These are phyloP conservation scores for Ctenopoma kingsleyae DNA, from an alignment of 2,797 vertebrate genomes.

Conservation along the genomic window DNA sequence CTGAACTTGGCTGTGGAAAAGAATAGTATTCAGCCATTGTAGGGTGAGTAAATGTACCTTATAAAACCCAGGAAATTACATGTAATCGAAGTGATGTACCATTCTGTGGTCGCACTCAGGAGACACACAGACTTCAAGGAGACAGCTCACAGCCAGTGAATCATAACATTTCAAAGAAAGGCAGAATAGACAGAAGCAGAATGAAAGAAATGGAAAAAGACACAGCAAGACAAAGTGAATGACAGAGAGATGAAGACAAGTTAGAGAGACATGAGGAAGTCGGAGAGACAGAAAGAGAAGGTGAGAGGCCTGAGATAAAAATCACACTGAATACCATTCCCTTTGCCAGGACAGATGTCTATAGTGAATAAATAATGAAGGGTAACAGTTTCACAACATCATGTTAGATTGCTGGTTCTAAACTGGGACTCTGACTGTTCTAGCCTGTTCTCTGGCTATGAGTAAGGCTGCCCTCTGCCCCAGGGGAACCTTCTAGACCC, in stretches of 20 bases:
- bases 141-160: constrained; percentile 76
- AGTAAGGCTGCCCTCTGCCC: constrained; percentile 73
- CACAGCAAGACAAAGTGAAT: constrained; percentile 40
- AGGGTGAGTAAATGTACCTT: constrained; percentile 80
- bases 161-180: constrained; percentile 76
- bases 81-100: constrained; percentile 80
- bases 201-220: constrained; percentile 50
- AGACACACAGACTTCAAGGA: constrained; percentile 79
- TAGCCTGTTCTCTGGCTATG: constrained; percentile 57
- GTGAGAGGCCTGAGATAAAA: constrained; percentile 49
- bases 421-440: constrained; percentile 59
- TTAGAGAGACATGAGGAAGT: constrained; percentile 30
- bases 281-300: constrained; percentile 23
- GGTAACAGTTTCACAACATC: constrained; percentile 75
- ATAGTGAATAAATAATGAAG: constrained; percentile 71
- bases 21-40: constrained; percentile 68
- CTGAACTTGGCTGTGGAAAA: constrained; percentile 63
- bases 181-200: constrained; percentile 49
- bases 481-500: constrained; percentile 76
- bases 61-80: constrained; percentile 83
- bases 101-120: constrained; percentile 73
- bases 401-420: constrained; percentile 63
- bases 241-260: constrained; percentile 59
- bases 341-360: constrained; percentile 68
- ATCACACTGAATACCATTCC: constrained; percentile 46